Percentiles rank a stretch among this genome's conserved stretches.
These are phyloP conservation scores for Zophobas atratus DNA, from an alignment of 1,140 invertebrate genomes.

Conservation along the genomic window DNA sequence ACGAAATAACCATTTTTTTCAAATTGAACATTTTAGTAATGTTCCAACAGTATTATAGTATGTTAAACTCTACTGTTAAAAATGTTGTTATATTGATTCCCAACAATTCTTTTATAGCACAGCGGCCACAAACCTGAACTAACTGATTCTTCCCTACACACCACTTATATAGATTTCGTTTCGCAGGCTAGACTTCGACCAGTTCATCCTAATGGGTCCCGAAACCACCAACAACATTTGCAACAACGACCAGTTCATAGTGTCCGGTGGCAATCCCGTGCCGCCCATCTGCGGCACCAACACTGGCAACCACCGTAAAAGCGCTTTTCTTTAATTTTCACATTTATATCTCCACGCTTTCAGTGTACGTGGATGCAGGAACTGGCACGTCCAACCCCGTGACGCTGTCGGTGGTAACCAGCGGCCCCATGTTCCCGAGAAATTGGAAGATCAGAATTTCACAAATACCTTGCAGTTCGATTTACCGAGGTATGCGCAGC, in stretches of 20 bases:
- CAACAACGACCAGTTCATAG: constrained; percentile 87
- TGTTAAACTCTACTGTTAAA: too few relatives aligned
- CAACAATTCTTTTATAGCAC: too few relatives aligned
- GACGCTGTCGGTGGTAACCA: constrained; percentile 85
- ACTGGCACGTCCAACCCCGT: constrained; percentile 81
- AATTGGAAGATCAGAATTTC: constrained; percentile 86
- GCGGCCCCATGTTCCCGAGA: constrained; percentile 79
- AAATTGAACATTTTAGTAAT: too few relatives aligned
- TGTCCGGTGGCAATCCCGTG: constrained; percentile 85
- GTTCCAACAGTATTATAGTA: too few relatives aligned
- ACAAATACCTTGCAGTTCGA: constrained; percentile 84
- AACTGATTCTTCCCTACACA: not conserved
- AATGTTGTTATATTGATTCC: too few relatives aligned
- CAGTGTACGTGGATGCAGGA: constrained; percentile 89
- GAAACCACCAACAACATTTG: constrained; percentile 84
- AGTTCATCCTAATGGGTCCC: constrained; percentile 81
- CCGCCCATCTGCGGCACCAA: constrained; percentile 87
- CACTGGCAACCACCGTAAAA: constrained; percentile 85
- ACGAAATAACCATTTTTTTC: too few relatives aligned
- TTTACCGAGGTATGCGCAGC: constrained; percentile 74
- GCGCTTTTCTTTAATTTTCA: not conserved
- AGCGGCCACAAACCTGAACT: too few relatives aligned
- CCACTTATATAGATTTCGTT: not conserved
- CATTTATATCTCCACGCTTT: constrained; percentile 55
- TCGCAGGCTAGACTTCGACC: constrained; percentile 84